Base-by-base conservation (phyloP, 1,140 invertebrate species). In the Saccostrea glomerata region DNA sequence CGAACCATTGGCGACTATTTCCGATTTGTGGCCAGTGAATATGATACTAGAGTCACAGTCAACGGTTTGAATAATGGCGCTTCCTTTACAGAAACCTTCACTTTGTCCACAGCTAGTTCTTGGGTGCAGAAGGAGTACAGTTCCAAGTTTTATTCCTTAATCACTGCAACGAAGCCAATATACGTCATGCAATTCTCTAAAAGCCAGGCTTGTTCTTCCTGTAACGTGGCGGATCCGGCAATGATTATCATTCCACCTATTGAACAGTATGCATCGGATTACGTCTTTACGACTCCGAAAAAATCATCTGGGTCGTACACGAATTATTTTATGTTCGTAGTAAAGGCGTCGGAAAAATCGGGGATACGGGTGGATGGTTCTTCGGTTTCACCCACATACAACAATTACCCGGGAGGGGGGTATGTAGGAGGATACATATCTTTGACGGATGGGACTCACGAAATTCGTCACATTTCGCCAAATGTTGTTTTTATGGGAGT, bases 1-100 rank as follows among this genome's bases (percentile, higher is more conserved):
- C 82, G 90, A 70, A 90, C 88, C 7, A 87, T 85, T 30, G 93
- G 93, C 2, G 92, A 94, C 85, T 85, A 89, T 20, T 91, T 91
- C 25, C 88, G 91, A 30, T 86, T 93, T 54, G 83, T 94, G 40
- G 93, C 89, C n/a, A 88, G 86, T 6, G 90, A 93, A 66, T 90
- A 90, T 47, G 30, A 85, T 30, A 93, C 91, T 0, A 83, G 73
- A 2, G 87, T 92, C 7, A 87, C 47, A 6, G 47, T 92, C 0
- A 77, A 56, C 47, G 86, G 89, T 17, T 84, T 82, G 2, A 77
- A 58, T 13, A 47, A 25, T 11, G 20, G 40, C 13, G n/a, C 20
- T 56, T 83, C 88, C 25, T 83, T 66, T 58, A 77, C 77, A 23
- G 84, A 84, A 56, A 63, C 55, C 17, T 87, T 86, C 25, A 84